These are phyloP conservation scores for Branchipolynoe longqiensis DNA, from an alignment of 2,888 invertebrate species.

Conservation along the genomic window DNA sequence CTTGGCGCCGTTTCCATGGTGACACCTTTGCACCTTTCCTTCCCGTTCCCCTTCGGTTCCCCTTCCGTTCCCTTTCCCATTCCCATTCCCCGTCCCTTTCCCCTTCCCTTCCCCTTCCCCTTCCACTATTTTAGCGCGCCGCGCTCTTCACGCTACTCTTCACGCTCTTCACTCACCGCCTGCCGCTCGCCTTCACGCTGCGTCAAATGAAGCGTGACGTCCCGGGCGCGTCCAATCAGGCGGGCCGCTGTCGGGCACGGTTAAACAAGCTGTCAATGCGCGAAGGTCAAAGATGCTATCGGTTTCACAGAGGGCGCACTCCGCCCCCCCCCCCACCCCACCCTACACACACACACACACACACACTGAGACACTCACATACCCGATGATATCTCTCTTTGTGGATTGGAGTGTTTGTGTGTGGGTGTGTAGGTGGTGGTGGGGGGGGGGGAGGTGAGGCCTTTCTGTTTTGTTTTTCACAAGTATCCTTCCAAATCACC, in stretches of 20 bases:
- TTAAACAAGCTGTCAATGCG: constrained; percentile 40
- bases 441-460: neutral
- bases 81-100: neutral
- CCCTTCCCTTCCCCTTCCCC: neutral
- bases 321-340: no score
- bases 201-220: neutral
- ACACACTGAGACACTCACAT: no score
- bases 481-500: no score
- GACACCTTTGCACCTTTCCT: neutral
- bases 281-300: constrained; percentile 46
- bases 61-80: no score
- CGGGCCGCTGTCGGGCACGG: neutral
- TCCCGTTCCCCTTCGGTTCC: neutral
- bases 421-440: neutral
- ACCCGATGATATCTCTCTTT: no score
- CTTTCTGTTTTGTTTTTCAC: no score
- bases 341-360: no score
- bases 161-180: neutral
- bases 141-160: no score
- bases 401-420: neutral
- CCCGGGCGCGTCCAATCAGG: neutral
- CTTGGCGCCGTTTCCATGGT: neutral
- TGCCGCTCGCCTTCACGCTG: neutral
- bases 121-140: no score
- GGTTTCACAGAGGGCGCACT: neutral